Conservation (phyloP, 2,113 vertebrate species). For the Eclectus roratus region DNA sequence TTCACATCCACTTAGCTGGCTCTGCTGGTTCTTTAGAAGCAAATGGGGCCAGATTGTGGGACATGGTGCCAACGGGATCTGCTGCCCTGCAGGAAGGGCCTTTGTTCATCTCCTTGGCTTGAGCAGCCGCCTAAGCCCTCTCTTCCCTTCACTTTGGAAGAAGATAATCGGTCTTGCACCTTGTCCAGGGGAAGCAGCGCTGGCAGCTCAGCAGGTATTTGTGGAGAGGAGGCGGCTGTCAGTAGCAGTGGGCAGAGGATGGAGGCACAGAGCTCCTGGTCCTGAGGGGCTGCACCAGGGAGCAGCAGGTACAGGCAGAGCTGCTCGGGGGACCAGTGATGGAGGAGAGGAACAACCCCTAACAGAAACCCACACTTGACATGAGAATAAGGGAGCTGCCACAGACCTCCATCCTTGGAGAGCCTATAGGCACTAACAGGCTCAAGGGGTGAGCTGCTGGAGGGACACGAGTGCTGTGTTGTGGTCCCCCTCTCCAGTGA, state of each 20-base stretch:
- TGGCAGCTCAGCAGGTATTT: neutral
- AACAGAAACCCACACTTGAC: neutral
- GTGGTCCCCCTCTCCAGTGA: neutral
- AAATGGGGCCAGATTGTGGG: neutral
- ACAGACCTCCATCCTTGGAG: neutral
- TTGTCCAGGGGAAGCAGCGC: neutral
- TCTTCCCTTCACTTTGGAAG: neutral
- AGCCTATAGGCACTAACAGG: accelerated
- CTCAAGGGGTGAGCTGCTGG: neutral
- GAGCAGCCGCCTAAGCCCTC: too few species aligned
- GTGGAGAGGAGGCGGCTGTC: neutral
- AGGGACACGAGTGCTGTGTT: accelerated
- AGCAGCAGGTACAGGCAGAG: neutral
- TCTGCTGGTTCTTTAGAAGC: neutral
- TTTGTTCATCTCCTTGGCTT: neutral
- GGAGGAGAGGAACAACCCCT: neutral
- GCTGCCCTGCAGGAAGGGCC: neutral
- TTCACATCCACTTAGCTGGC: neutral
- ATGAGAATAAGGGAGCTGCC: neutral
- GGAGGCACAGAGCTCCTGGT: too few species aligned
- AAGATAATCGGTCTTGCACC: neutral
- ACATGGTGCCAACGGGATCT: neutral
- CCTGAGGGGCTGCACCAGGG: neutral
- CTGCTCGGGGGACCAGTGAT: accelerated
- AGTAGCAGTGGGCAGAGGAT: neutral